Evolutionary conservation across 2,797 vertebrate species (phyloP).

Genomic region (Sarcoramphus papa): DNA sequence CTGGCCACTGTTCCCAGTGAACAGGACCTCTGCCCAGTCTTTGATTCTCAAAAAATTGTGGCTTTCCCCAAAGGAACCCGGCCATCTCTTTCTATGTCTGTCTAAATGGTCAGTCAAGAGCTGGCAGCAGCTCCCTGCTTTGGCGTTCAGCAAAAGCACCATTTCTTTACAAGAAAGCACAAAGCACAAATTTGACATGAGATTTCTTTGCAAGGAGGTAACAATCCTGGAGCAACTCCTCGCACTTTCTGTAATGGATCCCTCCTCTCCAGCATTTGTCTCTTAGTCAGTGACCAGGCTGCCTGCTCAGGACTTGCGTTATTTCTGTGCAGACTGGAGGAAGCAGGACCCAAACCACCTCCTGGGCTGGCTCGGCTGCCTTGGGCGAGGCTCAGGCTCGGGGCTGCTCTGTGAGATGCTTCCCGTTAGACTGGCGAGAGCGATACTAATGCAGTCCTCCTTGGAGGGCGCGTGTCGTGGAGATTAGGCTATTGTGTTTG

Average conservation of each 20-base stretch:
- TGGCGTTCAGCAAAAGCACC: neutral
- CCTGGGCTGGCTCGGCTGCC: neutral
- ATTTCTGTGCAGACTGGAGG: neutral
- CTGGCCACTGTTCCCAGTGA: neutral
- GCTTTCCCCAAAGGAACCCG: neutral
- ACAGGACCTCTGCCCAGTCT: neutral
- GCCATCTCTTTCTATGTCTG: neutral
- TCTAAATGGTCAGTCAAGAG: neutral
- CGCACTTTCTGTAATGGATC: rapidly evolving
- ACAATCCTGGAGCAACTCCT: neutral
- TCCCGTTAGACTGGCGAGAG: neutral
- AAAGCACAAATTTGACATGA: neutral
- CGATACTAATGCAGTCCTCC: neutral
- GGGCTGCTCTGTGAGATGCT: neutral
- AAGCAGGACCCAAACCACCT: neutral
- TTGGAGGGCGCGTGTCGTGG: neutral
- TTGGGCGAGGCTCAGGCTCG: neutral
- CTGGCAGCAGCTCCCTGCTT: neutral
- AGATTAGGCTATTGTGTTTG: neutral
- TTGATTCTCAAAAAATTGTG: neutral
- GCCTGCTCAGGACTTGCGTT: neutral
- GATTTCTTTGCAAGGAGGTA: neutral
- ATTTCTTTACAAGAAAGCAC: neutral
- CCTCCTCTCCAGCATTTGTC: neutral
- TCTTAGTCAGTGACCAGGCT: rapidly evolving